Conservation (phyloP, 2,113 vertebrate genomes). For the Syngnathoides biaculeatus region DNA sequence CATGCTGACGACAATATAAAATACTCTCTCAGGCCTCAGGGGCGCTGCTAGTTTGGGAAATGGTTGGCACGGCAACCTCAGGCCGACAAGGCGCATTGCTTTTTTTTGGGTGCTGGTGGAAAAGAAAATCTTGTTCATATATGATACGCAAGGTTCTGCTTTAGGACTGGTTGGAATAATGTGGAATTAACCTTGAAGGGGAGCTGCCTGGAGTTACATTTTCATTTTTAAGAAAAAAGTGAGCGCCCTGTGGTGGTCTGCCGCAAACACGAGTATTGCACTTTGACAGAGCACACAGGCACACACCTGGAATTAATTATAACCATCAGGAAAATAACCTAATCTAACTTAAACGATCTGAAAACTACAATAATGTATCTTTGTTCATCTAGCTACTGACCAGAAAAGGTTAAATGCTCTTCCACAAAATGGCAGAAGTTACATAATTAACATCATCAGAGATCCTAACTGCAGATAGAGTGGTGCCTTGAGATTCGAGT, state of each 20-base stretch:
- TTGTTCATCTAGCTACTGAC: no score
- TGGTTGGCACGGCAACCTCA: conserved; percentile 49
- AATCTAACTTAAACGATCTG: not conserved
- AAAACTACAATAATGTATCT: not conserved
- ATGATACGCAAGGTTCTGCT: conserved; percentile 29
- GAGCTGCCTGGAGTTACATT: conserved; percentile 62
- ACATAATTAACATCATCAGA: no score
- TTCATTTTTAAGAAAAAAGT: conserved; percentile 61
- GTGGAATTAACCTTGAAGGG: conserved; percentile 38
- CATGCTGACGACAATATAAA: conserved; percentile 20
- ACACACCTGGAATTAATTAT: conserved; percentile 9
- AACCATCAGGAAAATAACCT: not conserved
- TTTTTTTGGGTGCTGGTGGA: not conserved
- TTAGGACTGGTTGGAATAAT: not conserved
- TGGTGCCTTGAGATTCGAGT: no score
- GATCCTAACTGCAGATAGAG: no score
- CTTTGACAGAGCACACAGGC: conserved; percentile 47
- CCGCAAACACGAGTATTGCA: conserved; percentile 45
- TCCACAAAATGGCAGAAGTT: no score
- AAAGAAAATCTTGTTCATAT: conserved; percentile 10
- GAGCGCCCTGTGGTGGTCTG: conserved; percentile 46
- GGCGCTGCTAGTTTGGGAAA: conserved; percentile 19
- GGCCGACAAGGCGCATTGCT: not conserved
- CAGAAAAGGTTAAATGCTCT: no score
- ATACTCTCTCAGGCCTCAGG: conserved; percentile 14